phyloP scores from a whole-genome alignment of 2,797 vertebrate genomes.

The Xenentodon cancila region DNA sequence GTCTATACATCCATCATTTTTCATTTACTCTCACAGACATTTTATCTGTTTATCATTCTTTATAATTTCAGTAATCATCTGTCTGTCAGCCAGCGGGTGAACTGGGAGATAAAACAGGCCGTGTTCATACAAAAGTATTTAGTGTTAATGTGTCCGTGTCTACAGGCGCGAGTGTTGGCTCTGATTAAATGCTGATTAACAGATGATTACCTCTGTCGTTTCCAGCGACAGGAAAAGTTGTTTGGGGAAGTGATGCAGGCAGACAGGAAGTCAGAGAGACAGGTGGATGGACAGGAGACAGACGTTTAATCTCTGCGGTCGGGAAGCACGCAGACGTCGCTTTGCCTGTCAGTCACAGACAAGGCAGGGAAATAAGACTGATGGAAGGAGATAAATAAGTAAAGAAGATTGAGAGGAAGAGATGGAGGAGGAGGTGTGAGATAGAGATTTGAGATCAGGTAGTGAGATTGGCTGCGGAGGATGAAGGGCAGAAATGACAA shows the following conservation, averaged over 20 bases:
- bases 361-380: neutral
- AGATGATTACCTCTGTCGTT: constrained; percentile 88
- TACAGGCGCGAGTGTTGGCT: neutral
- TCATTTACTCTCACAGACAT: neutral
- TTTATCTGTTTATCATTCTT: constrained; percentile 7
- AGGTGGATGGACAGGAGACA: constrained; percentile 20
- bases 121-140: constrained; percentile 6
- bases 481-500: constrained; percentile 49
- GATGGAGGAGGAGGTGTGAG: constrained; percentile 2
- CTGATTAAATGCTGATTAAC: constrained; percentile 86
- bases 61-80: constrained; percentile 26
- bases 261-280: constrained; percentile 17
- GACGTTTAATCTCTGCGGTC: constrained; percentile 24
- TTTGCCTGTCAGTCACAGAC: constrained; percentile 30
- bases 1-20: constrained; percentile 10
- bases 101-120: neutral
- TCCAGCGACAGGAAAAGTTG: constrained; percentile 55
- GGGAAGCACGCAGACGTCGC: constrained; percentile 1
- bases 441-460: constrained; percentile 18
- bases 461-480: constrained; percentile 23
- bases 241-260: constrained; percentile 27
- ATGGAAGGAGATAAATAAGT: constrained; percentile 20
- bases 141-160: neutral
- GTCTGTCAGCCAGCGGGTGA: constrained; percentile 22
- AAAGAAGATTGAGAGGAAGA: constrained; percentile 7